Base-by-base conservation (phyloP, 1,140 invertebrate species). In the Paracyclopina nana region DNA sequence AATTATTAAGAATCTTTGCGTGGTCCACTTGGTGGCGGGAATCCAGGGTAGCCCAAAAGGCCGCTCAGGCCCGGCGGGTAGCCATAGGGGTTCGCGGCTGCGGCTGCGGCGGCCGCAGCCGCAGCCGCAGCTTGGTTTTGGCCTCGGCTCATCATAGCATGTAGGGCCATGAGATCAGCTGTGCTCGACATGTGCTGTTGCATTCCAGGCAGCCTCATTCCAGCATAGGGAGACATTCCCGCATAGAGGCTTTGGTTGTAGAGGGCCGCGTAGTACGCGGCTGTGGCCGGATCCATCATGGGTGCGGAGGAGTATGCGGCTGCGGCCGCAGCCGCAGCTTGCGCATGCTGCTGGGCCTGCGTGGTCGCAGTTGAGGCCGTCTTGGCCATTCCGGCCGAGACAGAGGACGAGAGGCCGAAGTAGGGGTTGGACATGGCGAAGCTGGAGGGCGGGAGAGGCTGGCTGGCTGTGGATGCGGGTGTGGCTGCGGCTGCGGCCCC, bases 251-350 rank as follows among this genome's bases (percentile, higher is more conserved):
- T 24, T 31, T 48, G 45, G 25, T 28, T 48, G 25, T 48, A 48
- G 1, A 48, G n/a, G 20, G 45, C 45, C 4, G 45, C 45, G 30
- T 48, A 48, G 22, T 48, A 48, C 2, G 45, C 45, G 12, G 45
- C 27, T 20, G 45, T 48, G 16, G 45, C 45, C 5, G 45, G 45
- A 30, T 48, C 45, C 45, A 48, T 48, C 6, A 48, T 24, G n/a
- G 12, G 45, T 12, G 42, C 16, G 16, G 42, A 22, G 42, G 16
- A 20, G 5, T 22, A 14, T 4, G 34, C 34, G 8, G 34, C 34
- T 5, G 34, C 34, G 8, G 34, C 34, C 8, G 34, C 34, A 4
- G 34, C 34, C 8, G 34, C 34, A 20, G n/a, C 34, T 4, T n/a
- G 20, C 4, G 34, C 34, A 2, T n/a, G n/a, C 16, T 12, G n/a